Percentiles rank a stretch among this genome's conserved stretches.
phyloP scores from a whole-genome alignment of 2,113 vertebrate genomes.

The Eulemur macaco region DNA sequence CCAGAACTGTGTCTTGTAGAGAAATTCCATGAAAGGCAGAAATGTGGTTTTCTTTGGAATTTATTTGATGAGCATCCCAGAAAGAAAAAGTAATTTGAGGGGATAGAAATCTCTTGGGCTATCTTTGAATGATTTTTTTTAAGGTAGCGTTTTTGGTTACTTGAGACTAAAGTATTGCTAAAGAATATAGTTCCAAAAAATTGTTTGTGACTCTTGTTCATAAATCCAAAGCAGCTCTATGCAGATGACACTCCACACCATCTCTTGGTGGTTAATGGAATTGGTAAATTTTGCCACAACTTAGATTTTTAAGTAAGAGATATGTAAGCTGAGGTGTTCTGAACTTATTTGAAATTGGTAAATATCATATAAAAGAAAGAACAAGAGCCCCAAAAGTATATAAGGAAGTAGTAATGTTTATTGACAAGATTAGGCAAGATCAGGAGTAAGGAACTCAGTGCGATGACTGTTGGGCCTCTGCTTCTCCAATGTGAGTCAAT shows the following conservation, averaged over 20 bases:
- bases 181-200: background rate
- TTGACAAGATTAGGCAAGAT: background rate
- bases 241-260: background rate
- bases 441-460: background rate
- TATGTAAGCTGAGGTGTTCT: background rate
- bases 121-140: background rate
- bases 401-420: slow-evolving; percentile 6
- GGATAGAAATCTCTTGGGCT: background rate
- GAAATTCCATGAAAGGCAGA: background rate
- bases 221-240: background rate
- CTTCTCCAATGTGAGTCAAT: background rate
- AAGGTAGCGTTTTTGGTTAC: background rate
- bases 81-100: background rate
- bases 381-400: background rate
- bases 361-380: background rate
- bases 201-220: background rate
- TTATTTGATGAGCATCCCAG: background rate
- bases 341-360: slow-evolving; percentile 28
- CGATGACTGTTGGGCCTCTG: background rate
- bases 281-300: background rate
- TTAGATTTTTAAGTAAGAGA: background rate
- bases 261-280: background rate
- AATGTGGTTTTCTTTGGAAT: background rate
- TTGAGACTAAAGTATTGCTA: background rate
- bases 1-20: background rate